Conservation (phyloP, 1,140 invertebrate species). For the Procambarus virginalis region DNA sequence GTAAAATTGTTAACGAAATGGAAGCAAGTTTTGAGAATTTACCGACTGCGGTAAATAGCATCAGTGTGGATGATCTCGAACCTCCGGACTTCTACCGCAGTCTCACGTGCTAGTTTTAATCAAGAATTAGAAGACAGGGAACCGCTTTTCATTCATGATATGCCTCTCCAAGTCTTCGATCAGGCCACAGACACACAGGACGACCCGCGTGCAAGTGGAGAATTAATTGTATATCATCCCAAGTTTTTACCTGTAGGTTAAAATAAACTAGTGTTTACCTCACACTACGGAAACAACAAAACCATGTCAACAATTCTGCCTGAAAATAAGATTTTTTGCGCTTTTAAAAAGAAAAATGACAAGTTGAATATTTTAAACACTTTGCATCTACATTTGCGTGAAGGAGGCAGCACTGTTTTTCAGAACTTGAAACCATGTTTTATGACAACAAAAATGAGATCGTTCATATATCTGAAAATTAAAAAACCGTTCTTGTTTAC, state of each 20-base stretch:
- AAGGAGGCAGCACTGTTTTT: not conserved
- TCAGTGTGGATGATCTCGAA: conserved; percentile 36
- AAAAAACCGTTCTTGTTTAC: not conserved
- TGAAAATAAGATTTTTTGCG: no score
- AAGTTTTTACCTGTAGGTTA: not conserved
- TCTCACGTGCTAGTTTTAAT: conserved; percentile 35
- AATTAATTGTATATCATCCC: not conserved
- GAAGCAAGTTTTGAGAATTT: conserved; percentile 21
- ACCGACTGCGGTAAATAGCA: not conserved
- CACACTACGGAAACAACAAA: not conserved
- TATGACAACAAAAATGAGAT: not conserved
- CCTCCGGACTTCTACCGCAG: conserved; percentile 55
- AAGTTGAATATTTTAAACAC: no score
- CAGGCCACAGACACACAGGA: not conserved
- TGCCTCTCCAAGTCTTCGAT: not conserved
- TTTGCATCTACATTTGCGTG: not conserved
- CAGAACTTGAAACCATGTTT: not conserved
- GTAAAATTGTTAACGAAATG: conserved; percentile 18
- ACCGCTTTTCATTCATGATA: not conserved
- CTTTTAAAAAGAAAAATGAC: no score
- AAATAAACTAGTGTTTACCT: not conserved
- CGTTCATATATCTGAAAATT: not conserved
- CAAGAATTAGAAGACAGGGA: conserved; percentile 20
- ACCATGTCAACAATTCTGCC: not conserved
- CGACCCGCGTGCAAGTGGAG: not conserved